These are phyloP conservation scores for Champsocephalus gunnari DNA, from an alignment of 2,797 vertebrate species.

Conservation along the genomic window DNA sequence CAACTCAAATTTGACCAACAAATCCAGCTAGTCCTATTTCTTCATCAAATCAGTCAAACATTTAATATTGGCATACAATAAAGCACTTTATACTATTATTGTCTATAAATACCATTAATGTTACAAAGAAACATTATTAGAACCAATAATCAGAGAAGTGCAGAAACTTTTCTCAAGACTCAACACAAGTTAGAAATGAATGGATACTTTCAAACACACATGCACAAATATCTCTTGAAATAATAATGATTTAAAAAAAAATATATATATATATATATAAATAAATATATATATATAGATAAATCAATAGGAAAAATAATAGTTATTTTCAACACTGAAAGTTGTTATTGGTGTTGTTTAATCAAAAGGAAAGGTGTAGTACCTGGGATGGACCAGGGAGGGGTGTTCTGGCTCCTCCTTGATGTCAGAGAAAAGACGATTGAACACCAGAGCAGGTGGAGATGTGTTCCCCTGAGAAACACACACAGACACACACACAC, in stretches of 20 bases:
- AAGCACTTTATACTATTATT: too few relatives aligned
- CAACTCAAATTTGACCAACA: not conserved
- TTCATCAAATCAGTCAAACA: not conserved
- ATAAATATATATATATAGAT: not conserved
- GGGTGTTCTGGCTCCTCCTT: conserved; percentile 94
- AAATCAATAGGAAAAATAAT: not conserved
- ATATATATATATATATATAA: not conserved
- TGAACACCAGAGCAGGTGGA: conserved; percentile 86
- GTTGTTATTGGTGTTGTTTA: not conserved
- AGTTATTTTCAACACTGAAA: not conserved
- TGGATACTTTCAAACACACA: too few relatives aligned
- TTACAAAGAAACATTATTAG: too few relatives aligned
- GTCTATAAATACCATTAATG: too few relatives aligned
- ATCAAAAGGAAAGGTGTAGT: conserved; percentile 59
- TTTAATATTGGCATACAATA: not conserved
- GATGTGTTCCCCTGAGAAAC: conserved; percentile 75
- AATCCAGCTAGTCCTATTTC: not conserved
- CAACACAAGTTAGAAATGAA: too few relatives aligned
- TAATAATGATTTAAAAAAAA: not conserved
- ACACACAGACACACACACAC: conserved; percentile 27
- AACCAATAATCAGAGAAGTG: too few relatives aligned
- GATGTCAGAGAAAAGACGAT: conserved; percentile 92
- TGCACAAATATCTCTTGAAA: too few relatives aligned
- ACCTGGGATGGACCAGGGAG: conserved; percentile 95
- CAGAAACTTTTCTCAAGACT: too few relatives aligned